Evolutionary conservation across 2,113 vertebrate genomes (phyloP), one percentile per base, ranked within the genome.

Genomic region (Epinephelus lanceolatus): DNA sequence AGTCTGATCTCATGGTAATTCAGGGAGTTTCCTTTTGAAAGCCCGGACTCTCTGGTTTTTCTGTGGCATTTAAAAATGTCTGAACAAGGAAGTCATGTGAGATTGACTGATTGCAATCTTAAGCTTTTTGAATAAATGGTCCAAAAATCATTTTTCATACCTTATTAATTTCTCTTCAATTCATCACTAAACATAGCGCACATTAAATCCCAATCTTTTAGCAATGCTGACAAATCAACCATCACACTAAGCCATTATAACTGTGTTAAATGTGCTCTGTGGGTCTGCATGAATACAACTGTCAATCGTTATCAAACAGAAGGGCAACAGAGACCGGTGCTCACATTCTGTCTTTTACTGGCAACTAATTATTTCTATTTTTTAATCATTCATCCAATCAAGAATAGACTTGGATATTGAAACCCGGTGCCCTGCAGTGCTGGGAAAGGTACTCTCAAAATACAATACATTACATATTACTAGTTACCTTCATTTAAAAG

Each of bases 1-100:
- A 73, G 17, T 62, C 52, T 73, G 23, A 86, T 88, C 86, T 86
- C 57, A 68, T 77, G 84, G 67, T 79, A 76, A 81, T 81, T 90
- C 40, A 27, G 12, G n/a, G 45, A 42, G 27, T 65, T 62, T 30
- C 53, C n/a, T 65, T 37, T 27, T 56, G 13, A 68, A 81, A 85
- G 27, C 15, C 59, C 70, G 33, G 40, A 47, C 49, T 77, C 12
- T 19, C 57, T 30, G 45, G 10, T 56, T 67, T 45, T 78, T 10
- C 4, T 18, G 3, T 47, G 19, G 60, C 51, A 37, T 76, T 66
- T 40, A 21, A 4, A 27, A 5, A 70, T 27, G 12, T 53, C 17
- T 59, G 11, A 11, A 11, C 2, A 65, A 65, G 14, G 40, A 52
- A 47, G 33, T 78, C 13, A 51, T 52, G 8, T 53, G 17, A 55